A percentile compares a stretch with the other conserved stretches of the same genome.
Conservation (phyloP, 2,888 invertebrate genomes). For the Ectemnius cavifrons region DNA sequence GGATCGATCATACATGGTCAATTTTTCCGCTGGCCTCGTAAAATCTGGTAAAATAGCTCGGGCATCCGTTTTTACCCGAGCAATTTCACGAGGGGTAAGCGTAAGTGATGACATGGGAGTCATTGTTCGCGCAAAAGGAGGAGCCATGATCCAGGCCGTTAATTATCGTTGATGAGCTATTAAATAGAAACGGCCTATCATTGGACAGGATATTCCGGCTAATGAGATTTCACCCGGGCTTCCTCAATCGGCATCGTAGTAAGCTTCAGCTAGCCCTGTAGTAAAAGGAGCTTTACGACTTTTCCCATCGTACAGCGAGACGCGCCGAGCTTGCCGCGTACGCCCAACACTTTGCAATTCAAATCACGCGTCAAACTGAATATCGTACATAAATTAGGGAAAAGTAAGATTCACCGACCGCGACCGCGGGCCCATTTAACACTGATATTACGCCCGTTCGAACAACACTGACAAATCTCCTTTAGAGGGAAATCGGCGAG, state of each 20-base stretch:
- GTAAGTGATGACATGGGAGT: slow-evolving; percentile 15
- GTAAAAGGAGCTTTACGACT: slow-evolving; percentile 57
- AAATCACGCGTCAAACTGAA: slow-evolving; percentile 42
- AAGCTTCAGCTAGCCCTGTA: slow-evolving; percentile 21
- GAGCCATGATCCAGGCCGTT: slow-evolving; percentile 52
- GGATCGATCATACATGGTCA: no score
- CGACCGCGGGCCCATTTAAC: no score
- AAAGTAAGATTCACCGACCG: neutral
- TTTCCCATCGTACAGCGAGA: slow-evolving; percentile 40
- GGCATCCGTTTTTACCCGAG: no score
- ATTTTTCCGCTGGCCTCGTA: no score
- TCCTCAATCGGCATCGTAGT: slow-evolving; percentile 50
- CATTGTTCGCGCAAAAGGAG: slow-evolving; percentile 47
- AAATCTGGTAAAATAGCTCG: no score
- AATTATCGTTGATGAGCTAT: slow-evolving; percentile 64
- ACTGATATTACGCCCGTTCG: no score
- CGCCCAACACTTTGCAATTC: slow-evolving; percentile 47
- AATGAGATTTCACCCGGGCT: slow-evolving; percentile 63
- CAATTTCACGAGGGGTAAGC: no score
- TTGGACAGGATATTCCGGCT: slow-evolving; percentile 54
- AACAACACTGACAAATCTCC: no score
- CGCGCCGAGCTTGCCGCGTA: slow-evolving; percentile 19
- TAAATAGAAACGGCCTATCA: slow-evolving; percentile 61
- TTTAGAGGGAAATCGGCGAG: no score
- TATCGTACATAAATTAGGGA: slow-evolving; percentile 33